phyloP scores from a whole-genome alignment of 2,113 vertebrate genomes.

The Alectura lathami region DNA sequence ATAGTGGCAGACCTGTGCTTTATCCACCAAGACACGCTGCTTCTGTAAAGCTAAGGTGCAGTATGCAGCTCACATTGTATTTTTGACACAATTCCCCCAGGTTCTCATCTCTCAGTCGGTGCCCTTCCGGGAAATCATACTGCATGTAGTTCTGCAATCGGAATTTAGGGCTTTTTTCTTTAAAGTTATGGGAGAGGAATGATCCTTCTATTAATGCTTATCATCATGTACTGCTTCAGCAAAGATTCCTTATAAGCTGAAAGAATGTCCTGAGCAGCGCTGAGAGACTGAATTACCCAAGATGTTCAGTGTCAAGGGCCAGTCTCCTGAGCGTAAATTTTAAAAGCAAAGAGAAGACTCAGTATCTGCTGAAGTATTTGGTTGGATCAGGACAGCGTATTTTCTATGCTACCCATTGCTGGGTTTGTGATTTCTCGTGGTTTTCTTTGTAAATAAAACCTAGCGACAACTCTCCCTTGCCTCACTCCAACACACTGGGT shows the following conservation, averaged over 20 bases:
- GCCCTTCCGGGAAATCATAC: constrained; percentile 45
- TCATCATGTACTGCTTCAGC: background rate
- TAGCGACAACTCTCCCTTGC: background rate
- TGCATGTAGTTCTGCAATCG: constrained; percentile 14
- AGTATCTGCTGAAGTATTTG: background rate
- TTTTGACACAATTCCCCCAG: background rate
- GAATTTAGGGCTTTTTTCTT: constrained; percentile 3
- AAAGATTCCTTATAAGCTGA: constrained; percentile 45
- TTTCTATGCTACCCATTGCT: background rate
- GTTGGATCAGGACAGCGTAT: background rate
- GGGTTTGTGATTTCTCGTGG: background rate
- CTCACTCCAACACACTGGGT: background rate
- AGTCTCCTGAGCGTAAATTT: background rate
- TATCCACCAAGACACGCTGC: background rate
- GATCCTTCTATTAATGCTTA: constrained; percentile 46
- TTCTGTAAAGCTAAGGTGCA: background rate
- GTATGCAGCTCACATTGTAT: background rate
- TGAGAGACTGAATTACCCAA: constrained; percentile 11
- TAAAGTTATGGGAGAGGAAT: constrained; percentile 16
- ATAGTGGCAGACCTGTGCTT: background rate
- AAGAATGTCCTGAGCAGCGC: constrained; percentile 26
- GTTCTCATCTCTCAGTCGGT: background rate
- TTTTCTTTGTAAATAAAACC: constrained; percentile 41
- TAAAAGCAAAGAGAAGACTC: background rate
- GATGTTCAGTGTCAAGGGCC: background rate